phyloP scores from a whole-genome alignment of 1,140 invertebrate genomes.

The Eumaeus atala region DNA sequence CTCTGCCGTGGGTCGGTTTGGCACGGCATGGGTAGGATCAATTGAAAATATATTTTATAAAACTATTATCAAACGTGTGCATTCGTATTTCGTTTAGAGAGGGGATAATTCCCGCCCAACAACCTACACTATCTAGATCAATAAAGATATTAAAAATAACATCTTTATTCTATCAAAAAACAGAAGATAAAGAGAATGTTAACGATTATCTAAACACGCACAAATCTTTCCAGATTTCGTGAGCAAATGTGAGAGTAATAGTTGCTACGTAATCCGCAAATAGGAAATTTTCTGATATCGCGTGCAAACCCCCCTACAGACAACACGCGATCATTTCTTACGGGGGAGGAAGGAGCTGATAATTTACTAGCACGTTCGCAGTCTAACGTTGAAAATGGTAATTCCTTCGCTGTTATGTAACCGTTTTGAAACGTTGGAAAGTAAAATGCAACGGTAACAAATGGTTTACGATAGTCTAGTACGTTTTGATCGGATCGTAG shows the following conservation, averaged over 20 bases:
- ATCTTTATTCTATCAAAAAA: too few species aligned
- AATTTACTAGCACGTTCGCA: conserved; percentile 50
- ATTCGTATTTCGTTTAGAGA: too few species aligned
- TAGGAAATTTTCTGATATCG: conserved; percentile 65
- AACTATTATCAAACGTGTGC: too few species aligned
- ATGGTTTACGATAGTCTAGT: too few species aligned
- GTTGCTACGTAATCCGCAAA: conserved; percentile 45
- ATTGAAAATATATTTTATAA: too few species aligned
- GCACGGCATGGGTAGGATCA: too few species aligned
- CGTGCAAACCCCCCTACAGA: conserved; percentile 43
- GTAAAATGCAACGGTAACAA: too few species aligned
- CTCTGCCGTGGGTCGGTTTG: too few species aligned
- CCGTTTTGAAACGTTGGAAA: background rate
- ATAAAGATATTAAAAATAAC: too few species aligned
- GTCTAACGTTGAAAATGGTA: conserved; percentile 25
- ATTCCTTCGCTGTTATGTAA: conserved; percentile 4
- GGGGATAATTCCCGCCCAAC: too few species aligned
- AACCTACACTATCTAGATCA: too few species aligned
- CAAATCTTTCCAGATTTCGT: conserved; percentile 25
- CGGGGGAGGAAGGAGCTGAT: conserved; percentile 45
- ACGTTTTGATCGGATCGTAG: too few species aligned
- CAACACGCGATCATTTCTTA: conserved; percentile 55
- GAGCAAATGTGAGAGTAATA: conserved; percentile 37
- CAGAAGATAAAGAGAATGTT: background rate
- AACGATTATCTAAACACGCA: conserved; percentile 6